phyloP scores from a whole-genome alignment of 1,140 invertebrate species.

The Phenacoccus solenopsis region DNA sequence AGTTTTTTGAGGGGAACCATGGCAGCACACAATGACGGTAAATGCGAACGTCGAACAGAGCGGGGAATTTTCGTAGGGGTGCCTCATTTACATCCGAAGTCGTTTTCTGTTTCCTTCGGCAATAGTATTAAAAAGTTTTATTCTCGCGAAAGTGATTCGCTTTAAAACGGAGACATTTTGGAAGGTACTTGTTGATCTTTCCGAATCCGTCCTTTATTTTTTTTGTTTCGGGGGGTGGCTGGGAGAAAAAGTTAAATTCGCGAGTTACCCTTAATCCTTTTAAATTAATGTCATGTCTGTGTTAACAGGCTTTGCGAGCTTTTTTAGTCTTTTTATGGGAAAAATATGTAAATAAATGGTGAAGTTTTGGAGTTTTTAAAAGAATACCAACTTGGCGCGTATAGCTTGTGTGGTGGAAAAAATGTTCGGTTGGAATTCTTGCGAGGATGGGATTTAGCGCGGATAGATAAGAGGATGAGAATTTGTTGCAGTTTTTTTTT shows the following conservation, averaged over 20 bases:
- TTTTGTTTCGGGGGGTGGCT: background rate
- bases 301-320: background rate
- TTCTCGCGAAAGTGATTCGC: background rate
- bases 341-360: constrained; percentile 2
- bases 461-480: too few relatives aligned
- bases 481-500: too few relatives aligned
- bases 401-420: too few relatives aligned
- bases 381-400: too few relatives aligned
- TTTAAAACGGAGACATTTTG: background rate
- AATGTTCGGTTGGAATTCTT: too few relatives aligned
- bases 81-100: background rate
- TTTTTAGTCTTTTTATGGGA: background rate
- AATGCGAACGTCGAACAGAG: background rate
- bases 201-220: background rate
- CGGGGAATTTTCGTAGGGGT: background rate
- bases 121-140: background rate
- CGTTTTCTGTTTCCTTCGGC: background rate
- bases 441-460: too few relatives aligned
- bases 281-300: constrained; percentile 11
- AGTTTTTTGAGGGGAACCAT: background rate
- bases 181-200: constrained; percentile 6
- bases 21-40: background rate
- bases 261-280: background rate
- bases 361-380: background rate
- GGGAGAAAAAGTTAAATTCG: background rate